phyloP scores from a whole-genome alignment of 2,888 invertebrate species.

The Mythimna lalbum region DNA sequence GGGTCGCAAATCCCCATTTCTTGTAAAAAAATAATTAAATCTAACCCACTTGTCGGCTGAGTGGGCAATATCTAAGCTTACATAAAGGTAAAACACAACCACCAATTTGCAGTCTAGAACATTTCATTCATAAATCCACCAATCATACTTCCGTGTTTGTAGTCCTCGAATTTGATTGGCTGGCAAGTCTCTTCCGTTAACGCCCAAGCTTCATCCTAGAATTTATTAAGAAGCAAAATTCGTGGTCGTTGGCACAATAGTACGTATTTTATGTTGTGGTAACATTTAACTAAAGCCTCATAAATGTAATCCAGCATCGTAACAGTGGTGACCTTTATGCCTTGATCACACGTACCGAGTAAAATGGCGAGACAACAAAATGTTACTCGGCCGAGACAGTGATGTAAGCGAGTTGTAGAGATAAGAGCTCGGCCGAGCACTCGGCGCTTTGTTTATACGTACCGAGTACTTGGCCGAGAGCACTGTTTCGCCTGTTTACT shows the following conservation, averaged over 20 bases:
- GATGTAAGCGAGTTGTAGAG: too few species aligned
- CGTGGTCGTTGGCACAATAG: neutral
- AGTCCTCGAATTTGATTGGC: neutral
- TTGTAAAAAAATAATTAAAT: neutral
- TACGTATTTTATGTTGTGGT: neutral
- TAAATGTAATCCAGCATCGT: too few species aligned
- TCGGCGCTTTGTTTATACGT: too few species aligned
- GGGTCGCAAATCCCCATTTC: neutral
- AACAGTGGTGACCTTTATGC: too few species aligned
- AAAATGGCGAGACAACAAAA: too few species aligned
- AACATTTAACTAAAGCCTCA: conserved; percentile 5
- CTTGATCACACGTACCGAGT: too few species aligned
- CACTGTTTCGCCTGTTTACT: too few species aligned
- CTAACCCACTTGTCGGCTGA: neutral
- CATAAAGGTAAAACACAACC: neutral
- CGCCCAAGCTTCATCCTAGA: neutral
- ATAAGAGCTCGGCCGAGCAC: too few species aligned
- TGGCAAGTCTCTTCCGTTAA: neutral
- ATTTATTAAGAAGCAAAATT: neutral
- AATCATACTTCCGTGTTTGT: neutral
- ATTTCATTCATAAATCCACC: neutral
- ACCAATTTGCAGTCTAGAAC: neutral
- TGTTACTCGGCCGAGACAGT: too few species aligned
- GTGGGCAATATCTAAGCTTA: neutral
- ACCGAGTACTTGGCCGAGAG: too few species aligned